Conservation (phyloP, 2,113 vertebrate species). For the Thomomys bottae region DNA sequence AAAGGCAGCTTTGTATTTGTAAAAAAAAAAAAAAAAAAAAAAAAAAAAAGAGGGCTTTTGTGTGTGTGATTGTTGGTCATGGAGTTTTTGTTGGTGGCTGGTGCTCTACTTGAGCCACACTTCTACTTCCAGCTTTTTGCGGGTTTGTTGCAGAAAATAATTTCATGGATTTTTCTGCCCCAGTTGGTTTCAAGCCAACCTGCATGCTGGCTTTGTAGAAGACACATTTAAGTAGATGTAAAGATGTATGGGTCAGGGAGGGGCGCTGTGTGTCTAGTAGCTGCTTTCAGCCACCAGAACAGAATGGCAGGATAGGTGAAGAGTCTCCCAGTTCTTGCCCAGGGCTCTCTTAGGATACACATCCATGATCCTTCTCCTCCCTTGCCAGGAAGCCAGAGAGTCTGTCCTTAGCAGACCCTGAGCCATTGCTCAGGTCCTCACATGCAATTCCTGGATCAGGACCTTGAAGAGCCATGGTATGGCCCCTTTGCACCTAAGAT, state of each 20-base stretch:
- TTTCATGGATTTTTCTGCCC: background rate
- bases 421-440: background rate
- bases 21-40: background rate
- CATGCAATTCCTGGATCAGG: background rate
- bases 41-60: too few relatives aligned
- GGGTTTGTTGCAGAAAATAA: too few relatives aligned
- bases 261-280: too few relatives aligned
- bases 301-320: background rate
- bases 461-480: too few relatives aligned
- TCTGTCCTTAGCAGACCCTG: background rate
- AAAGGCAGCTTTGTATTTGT: background rate
- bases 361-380: background rate
- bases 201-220: background rate
- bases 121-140: too few relatives aligned
- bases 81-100: too few relatives aligned
- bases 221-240: background rate
- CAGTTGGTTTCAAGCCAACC: background rate
- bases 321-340: accelerated
- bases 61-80: too few relatives aligned
- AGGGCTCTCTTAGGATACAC: background rate
- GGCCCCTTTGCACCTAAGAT: too few relatives aligned
- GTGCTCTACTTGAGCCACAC: too few relatives aligned
- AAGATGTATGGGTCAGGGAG: too few relatives aligned
- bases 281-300: background rate
- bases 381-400: background rate